A percentile compares a stretch with the other conserved stretches of the same genome.
Evolutionary conservation across 2,113 vertebrate species (phyloP).

Genomic region (Periophthalmus modestus): DNA sequence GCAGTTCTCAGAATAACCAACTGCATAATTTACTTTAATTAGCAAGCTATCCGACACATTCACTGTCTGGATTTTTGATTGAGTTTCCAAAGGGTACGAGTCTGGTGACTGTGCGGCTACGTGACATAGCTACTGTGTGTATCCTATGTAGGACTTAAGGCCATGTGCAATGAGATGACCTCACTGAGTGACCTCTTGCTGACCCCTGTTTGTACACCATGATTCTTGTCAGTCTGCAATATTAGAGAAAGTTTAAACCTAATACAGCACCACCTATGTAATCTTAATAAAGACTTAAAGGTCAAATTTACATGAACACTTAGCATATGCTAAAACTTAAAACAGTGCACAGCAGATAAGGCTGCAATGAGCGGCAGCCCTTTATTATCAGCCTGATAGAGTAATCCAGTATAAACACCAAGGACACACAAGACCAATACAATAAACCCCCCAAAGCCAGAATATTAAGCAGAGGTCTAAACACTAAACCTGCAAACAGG

Average conservation of each 20-base stretch:
- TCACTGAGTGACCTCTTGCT: slow-evolving; percentile 29
- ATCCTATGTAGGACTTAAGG: slow-evolving; percentile 11
- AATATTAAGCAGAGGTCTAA: slow-evolving; percentile 15
- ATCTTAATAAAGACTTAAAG: not conserved
- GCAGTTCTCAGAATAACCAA: not conserved
- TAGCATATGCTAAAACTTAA: not conserved
- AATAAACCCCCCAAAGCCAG: slow-evolving; percentile 38
- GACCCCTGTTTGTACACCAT: slow-evolving; percentile 12
- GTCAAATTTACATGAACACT: slow-evolving; percentile 36
- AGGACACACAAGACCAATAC: slow-evolving; percentile 28
- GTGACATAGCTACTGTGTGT: slow-evolving; percentile 22
- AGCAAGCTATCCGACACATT: not conserved
- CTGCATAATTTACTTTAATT: slow-evolving; percentile 10
- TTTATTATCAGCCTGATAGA: slow-evolving; percentile 29
- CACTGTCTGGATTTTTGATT: slow-evolving; percentile 1
- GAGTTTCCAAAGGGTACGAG: slow-evolving; percentile 3
- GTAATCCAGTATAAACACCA: slow-evolving; percentile 31
- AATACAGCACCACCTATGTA: not conserved
- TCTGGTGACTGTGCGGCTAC: not conserved
- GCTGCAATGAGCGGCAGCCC: slow-evolving; percentile 23
- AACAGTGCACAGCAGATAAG: slow-evolving; percentile 5
- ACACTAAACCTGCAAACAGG: slow-evolving; percentile 5
- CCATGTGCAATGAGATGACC: slow-evolving; percentile 53
- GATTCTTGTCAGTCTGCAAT: slow-evolving; percentile 8
- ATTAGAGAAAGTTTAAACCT: slow-evolving; percentile 8